A percentile compares a stretch with the other conserved stretches of the same genome.
phyloP scores from a whole-genome alignment of 1,140 invertebrate species.

The Meloidogyne hapla region DNA sequence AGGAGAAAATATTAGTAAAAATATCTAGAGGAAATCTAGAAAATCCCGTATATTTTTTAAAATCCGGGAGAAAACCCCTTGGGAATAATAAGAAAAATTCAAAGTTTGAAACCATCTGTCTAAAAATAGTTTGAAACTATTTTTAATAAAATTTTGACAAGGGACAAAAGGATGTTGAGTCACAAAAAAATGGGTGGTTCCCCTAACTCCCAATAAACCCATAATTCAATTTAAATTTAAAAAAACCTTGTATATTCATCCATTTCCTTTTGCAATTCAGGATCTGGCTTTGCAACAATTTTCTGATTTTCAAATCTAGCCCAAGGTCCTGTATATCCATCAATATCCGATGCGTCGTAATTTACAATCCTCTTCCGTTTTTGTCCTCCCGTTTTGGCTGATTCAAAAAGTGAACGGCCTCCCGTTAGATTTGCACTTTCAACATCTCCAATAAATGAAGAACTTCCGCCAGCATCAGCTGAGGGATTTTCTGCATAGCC shows the following conservation, averaged over 20 bases:
- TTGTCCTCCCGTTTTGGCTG: slow-evolving; percentile 66
- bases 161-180: no score
- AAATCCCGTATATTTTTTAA: no score
- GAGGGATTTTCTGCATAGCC: slow-evolving; percentile 93
- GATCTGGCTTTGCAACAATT: slow-evolving; percentile 78
- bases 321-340: slow-evolving; percentile 80
- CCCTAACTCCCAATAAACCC: not conserved
- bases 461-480: slow-evolving; percentile 70
- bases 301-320: slow-evolving; percentile 87
- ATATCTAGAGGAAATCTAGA: no score
- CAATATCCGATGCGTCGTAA: slow-evolving; percentile 84
- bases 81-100: no score
- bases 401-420: slow-evolving; percentile 58
- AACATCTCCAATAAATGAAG: slow-evolving; percentile 53
- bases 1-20: no score
- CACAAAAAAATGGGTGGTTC: no score
- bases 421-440: slow-evolving; percentile 46
- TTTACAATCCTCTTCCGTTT: slow-evolving; percentile 89
- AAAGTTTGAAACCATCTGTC: no score
- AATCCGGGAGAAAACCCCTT: no score
- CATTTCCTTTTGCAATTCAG: slow-evolving; percentile 84
- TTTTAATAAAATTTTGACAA: no score
- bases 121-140: no score
- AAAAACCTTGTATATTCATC: slow-evolving; percentile 77
- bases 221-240: not conserved